Base-by-base conservation (phyloP, 2,113 vertebrate genomes). In the Myrmecophaga tridactyla region DNA sequence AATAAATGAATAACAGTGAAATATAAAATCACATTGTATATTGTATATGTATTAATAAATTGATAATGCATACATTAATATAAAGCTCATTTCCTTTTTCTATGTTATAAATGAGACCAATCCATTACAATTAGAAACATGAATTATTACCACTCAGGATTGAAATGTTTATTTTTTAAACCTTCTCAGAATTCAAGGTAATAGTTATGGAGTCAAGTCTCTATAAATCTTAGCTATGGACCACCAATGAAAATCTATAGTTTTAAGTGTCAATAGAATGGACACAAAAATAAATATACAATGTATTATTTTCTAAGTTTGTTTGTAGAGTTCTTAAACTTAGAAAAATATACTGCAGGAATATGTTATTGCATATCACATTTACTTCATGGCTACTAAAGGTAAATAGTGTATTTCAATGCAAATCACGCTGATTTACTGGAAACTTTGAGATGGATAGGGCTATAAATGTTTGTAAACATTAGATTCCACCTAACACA, bases 381-480 rank as follows among this genome's bases (percentile, higher is more conserved):
- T 41, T 65, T 27, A 21, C 23, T 93, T 0, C 34, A 72, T 86
- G 11, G 6, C 25, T 62, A 89, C 63, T 41, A 81, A 70, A 90
- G 11, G 34, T 86, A 93, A 90, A 73, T 56, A 76, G 18, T 18
- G 1, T 46, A 94, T 96, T 96, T 94, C 72, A 69, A 77, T 96
- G 88, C n/a, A 90, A 96, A 95, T 72, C 62, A 83, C 56, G n/a
- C 43, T 78, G 67, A 96, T 77, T 95, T 96, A 86, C 77, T 96
- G 72, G 63, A 15, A 87, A 83, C 29, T 92, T 92, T 94, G 81
- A 88, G 95, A 95, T 94, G 76, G 27, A 96, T 92, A 78, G 67
- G 41, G 43, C 81, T 92, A 69, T 96, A 94, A 88, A 53, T 95
- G 76, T 95, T 96, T 94, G 90, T 92, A 95, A 95, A 97, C 90